These are phyloP conservation scores for Esperia sulphurella DNA, from an alignment of 2,888 invertebrate genomes.

Conservation along the genomic window DNA sequence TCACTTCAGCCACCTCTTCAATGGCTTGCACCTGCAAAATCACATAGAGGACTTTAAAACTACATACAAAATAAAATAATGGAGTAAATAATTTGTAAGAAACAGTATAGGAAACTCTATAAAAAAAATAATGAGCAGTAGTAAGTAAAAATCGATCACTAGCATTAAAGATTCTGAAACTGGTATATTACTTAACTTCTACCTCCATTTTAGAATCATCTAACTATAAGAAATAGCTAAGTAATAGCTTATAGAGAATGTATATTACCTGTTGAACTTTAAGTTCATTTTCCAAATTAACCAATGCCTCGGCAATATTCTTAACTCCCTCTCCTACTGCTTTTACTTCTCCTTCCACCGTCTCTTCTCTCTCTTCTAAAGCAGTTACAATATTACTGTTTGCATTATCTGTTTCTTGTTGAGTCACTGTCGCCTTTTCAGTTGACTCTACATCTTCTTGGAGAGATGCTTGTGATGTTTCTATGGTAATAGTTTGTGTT, in stretches of 20 bases:
- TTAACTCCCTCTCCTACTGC: conserved; percentile 29
- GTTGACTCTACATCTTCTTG: conserved; percentile 12
- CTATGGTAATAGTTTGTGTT: conserved; percentile 6
- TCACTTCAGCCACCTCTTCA: conserved; percentile 28
- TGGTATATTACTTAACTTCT: no score
- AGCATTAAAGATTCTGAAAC: no score
- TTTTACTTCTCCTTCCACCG: conserved; percentile 19
- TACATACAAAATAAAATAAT: no score
- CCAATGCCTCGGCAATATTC: conserved; percentile 51
- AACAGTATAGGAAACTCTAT: no score
- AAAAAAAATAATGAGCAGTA: no score
- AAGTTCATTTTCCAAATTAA: conserved; percentile 48
- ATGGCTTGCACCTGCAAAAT: conserved; percentile 23
- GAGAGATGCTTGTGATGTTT: conserved; percentile 7
- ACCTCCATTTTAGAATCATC: no score
- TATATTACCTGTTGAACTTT: conserved; percentile 50
- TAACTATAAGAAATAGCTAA: no score
- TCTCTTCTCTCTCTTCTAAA: conserved; percentile 16
- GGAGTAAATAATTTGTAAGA: no score
- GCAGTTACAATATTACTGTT: conserved; percentile 16
- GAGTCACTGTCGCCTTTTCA: conserved; percentile 3
- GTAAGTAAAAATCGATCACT: no score
- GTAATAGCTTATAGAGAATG: no score
- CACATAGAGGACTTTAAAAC: no score
- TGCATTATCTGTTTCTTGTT: conserved; percentile 16